Evolutionary conservation across 2,797 vertebrate species (phyloP).

Genomic region (Hyperoplus lanceolatus): DNA sequence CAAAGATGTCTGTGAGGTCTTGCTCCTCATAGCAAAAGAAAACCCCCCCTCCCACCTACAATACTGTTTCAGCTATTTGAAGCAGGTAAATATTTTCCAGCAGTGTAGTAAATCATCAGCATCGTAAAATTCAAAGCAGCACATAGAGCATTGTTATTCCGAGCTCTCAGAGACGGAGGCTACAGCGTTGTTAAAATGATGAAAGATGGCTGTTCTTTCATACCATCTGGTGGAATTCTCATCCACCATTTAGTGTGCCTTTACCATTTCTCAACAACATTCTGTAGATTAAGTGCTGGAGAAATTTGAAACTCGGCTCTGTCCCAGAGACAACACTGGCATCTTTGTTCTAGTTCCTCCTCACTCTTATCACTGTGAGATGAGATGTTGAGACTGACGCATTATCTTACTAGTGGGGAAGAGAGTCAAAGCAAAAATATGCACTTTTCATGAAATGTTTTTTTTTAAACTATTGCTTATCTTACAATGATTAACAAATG

Average conservation of each 20-base stretch:
- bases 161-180: constrained; percentile 1
- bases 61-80: not conserved
- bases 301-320: constrained; percentile 63
- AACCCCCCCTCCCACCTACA: constrained; percentile 11
- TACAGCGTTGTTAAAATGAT: constrained; percentile 38
- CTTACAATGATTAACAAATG: not conserved
- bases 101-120: constrained; percentile 32
- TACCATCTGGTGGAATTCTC: constrained; percentile 69
- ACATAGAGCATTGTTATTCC: constrained; percentile 8
- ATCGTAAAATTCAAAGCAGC: constrained; percentile 47
- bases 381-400: constrained; percentile 43
- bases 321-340: constrained; percentile 64
- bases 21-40: constrained; percentile 32
- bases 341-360: constrained; percentile 71
- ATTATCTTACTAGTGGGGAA: not conserved
- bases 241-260: constrained; percentile 39
- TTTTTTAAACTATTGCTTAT: no score
- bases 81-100: constrained; percentile 36
- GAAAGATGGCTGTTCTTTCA: constrained; percentile 49
- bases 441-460: no score
- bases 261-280: constrained; percentile 53
- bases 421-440: not conserved
- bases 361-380: constrained; percentile 64
- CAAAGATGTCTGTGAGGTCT: not conserved
- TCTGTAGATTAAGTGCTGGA: constrained; percentile 67